Conservation (phyloP, 2,113 vertebrate genomes). For the Periophthalmus modestus region DNA sequence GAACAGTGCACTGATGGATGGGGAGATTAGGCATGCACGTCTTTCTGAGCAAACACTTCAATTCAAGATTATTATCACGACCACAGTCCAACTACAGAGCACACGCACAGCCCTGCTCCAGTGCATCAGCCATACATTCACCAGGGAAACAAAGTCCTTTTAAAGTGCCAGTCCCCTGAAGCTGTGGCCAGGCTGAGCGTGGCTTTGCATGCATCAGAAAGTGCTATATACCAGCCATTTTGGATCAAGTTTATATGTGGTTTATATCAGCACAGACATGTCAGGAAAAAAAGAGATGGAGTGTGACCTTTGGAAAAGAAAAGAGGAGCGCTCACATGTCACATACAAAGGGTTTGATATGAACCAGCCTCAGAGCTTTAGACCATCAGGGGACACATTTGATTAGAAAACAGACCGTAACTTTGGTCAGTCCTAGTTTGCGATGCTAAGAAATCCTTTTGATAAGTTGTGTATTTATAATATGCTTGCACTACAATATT, state of each 20-base stretch:
- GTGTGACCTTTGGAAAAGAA: conserved; percentile 21
- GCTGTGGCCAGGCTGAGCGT: conserved; percentile 14
- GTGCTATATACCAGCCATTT: background rate
- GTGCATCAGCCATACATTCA: conserved; percentile 19
- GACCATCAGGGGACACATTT: background rate
- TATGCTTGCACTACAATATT: background rate
- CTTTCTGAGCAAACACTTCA: conserved; percentile 15
- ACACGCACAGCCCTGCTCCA: conserved; percentile 18
- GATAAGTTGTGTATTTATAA: background rate
- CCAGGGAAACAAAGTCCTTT: conserved; percentile 32
- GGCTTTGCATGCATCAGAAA: conserved; percentile 2
- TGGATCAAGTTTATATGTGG: background rate
- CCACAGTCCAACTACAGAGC: conserved; percentile 24
- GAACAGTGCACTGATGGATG: conserved; percentile 27
- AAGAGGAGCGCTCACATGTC: conserved; percentile 19
- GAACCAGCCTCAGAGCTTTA: background rate
- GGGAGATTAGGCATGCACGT: conserved; percentile 20
- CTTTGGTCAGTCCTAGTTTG: background rate
- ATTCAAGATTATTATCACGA: conserved; percentile 29
- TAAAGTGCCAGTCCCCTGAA: conserved; percentile 24
- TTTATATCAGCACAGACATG: background rate
- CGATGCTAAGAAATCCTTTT: background rate
- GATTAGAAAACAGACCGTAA: background rate
- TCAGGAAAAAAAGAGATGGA: conserved; percentile 10
- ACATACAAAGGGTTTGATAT: conserved; percentile 12